These are phyloP conservation scores for Bembecia ichneumoniformis DNA, from an alignment of 2,888 invertebrate genomes.

Conservation along the genomic window DNA sequence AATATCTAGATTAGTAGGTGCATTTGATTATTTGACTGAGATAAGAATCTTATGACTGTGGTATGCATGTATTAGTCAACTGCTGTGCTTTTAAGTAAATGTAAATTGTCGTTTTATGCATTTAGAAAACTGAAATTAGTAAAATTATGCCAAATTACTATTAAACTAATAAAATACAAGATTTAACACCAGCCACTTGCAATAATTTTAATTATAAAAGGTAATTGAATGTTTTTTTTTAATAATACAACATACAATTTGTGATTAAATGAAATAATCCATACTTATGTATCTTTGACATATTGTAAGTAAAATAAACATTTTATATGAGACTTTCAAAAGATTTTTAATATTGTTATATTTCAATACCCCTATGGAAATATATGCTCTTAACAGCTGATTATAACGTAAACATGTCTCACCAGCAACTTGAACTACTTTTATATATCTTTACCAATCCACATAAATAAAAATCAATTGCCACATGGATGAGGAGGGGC, in stretches of 20 bases:
- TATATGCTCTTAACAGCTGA: too few relatives aligned
- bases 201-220: background rate
- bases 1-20: conserved; percentile 31
- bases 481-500: too few relatives aligned
- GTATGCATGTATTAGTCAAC: conserved; percentile 58
- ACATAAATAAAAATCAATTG: too few relatives aligned
- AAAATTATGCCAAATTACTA: conserved; percentile 63
- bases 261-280: conserved; percentile 56
- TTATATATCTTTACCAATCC: too few relatives aligned
- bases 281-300: conserved; percentile 59
- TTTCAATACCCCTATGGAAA: too few relatives aligned
- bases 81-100: conserved; percentile 43
- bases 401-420: too few relatives aligned
- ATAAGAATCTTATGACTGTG: conserved; percentile 58
- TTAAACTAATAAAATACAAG: conserved; percentile 14
- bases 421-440: too few relatives aligned
- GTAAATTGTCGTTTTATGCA: conserved; percentile 52
- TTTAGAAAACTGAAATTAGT: conserved; percentile 57
- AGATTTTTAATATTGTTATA: conserved; percentile 23
- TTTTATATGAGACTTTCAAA: conserved; percentile 69
- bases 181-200: too few relatives aligned
- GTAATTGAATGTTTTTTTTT: background rate
- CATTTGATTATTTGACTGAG: conserved; percentile 61
- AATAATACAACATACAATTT: conserved; percentile 7
- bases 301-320: conserved; percentile 68